Percentiles rank a stretch among this genome's conserved stretches.
Conservation (phyloP, 2,888 invertebrate genomes). For the Clitarchus hookeri region DNA sequence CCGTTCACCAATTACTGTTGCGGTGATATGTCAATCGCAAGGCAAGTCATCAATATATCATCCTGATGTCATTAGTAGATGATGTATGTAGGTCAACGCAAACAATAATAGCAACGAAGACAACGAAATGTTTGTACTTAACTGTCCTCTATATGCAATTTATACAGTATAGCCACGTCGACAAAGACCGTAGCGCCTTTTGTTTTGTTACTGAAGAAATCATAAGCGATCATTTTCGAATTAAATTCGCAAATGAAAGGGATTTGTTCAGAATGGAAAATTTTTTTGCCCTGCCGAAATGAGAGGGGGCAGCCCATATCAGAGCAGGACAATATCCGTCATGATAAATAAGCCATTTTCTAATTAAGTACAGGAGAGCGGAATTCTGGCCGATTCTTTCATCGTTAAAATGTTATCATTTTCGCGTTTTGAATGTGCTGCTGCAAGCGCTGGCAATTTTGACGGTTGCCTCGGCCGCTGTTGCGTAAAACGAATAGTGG, state of each 20-base stretch:
- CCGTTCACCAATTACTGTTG: too few relatives aligned
- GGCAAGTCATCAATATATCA: background rate
- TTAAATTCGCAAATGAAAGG: background rate
- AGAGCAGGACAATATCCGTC: background rate
- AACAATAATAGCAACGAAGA: background rate
- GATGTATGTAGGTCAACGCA: background rate
- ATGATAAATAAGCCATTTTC: background rate
- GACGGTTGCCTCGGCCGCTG: background rate
- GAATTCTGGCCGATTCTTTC: background rate
- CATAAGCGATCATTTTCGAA: background rate
- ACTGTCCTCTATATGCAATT: background rate
- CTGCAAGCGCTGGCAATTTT: background rate
- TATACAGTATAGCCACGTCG: background rate
- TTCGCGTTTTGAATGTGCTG: background rate
- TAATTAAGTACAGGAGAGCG: background rate
- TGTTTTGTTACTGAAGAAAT: background rate
- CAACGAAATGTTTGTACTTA: background rate
- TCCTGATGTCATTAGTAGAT: constrained; percentile 7
- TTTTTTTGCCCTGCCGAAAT: background rate
- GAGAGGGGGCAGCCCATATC: background rate
- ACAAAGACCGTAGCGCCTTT: background rate
- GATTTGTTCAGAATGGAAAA: background rate
- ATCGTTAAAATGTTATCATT: background rate
- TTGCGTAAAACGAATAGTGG: background rate
- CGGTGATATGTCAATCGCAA: background rate